Base-by-base conservation (phyloP, 2,113 vertebrate species). In the Illadopsis cleaveri region DNA sequence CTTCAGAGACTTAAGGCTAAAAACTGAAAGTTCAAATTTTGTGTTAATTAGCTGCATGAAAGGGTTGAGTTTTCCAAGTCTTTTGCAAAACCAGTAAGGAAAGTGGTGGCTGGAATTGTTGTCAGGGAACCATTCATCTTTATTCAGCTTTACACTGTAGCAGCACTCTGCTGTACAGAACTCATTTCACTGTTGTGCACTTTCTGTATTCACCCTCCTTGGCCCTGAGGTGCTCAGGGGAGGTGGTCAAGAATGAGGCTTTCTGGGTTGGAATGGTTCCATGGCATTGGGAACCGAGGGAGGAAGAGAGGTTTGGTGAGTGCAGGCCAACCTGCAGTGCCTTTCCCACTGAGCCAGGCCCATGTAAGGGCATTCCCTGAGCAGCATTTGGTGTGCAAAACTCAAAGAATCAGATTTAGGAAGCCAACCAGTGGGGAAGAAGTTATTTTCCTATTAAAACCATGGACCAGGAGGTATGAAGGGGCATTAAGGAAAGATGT, bases 221-320 rank as follows among this genome's bases (percentile, higher is more conserved):
- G 45, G 35, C 64, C 1, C 1, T 8, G 15, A 51, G 35, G 42
- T 62, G 57, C 33, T n/a, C 0, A 0, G 38, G 15, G 45, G 38
- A 80, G 37, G 10, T 54, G 72, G 11, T 73, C 24, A 44, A 14
- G 58, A 42, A 9, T 5, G 13, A 68, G 28, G 5, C 27, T 69
- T 73, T 66, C 25, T 51, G 44, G 17, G 17, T 23, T n/a, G 20
- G 50, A 83, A 54, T 47, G 42, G 3, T 48, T 70, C 23, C 42
- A 18, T 62, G 31, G 30, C 37, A 9, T 11, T 85, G 69, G 71
- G 20, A 89, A 19, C 6, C 24, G 30, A 80, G 64, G 58, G 38
- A 82, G 71, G 66, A 62, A 44, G 54, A 50, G 37, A 69, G 50
- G 9, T 54, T 40, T 64, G 58, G 75, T 4, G 0, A 35, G 48